A percentile compares a stretch with the other conserved stretches of the same genome.
These are phyloP conservation scores for Lysandra coridon DNA, from an alignment of 2,888 invertebrate genomes.

Conservation along the genomic window DNA sequence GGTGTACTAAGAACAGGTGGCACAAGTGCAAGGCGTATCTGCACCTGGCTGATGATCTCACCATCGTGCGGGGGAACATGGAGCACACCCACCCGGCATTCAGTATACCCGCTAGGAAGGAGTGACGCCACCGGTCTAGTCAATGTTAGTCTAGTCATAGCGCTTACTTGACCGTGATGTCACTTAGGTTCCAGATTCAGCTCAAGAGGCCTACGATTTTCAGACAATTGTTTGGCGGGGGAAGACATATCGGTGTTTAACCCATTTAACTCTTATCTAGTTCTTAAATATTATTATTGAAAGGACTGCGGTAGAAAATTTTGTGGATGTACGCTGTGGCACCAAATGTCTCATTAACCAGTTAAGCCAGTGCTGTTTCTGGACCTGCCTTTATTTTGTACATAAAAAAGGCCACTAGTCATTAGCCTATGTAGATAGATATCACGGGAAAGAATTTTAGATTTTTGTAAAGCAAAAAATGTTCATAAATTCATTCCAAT, in stretches of 20 bases:
- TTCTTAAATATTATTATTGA: no score
- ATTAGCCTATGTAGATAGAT: background rate
- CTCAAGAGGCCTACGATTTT: background rate
- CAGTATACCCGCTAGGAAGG: conserved; percentile 43
- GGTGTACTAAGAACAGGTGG: conserved; percentile 75
- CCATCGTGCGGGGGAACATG: conserved; percentile 69
- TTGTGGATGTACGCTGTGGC: no score
- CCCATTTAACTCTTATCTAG: no score
- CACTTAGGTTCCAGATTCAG: background rate
- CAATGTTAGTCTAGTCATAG: conserved; percentile 14
- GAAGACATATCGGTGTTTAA: no score
- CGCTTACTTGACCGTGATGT: background rate
- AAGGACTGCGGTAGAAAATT: no score
- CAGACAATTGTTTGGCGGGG: background rate
- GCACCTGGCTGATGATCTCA: conserved; percentile 69
- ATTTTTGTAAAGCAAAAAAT: conserved; percentile 2
- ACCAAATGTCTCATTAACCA: no score
- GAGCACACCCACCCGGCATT: conserved; percentile 68
- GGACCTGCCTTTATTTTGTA: background rate
- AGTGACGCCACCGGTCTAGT: conserved; percentile 24
- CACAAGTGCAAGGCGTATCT: conserved; percentile 70
- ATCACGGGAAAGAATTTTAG: background rate
- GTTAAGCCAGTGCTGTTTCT: background rate
- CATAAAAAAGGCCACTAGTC: background rate
- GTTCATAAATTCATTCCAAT: background rate